Evolutionary conservation across 1,140 invertebrate species (phyloP).

Genomic region (Eubasilissa regina): DNA sequence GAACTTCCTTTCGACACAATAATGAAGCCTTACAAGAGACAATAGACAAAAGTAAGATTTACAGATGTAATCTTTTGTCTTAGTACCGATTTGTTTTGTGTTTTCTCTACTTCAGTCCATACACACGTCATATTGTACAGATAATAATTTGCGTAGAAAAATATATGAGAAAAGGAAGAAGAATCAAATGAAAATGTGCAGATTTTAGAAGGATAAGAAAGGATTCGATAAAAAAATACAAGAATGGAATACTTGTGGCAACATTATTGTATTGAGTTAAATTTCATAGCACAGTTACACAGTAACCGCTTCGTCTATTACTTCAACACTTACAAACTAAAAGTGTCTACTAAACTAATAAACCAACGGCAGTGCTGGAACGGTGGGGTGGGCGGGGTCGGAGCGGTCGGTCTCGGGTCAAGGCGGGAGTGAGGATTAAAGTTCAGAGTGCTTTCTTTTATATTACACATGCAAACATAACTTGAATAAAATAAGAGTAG

Average conservation of each 20-base stretch:
- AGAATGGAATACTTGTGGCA: constrained; percentile 72
- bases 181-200: constrained; percentile 23
- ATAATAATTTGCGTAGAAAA: background rate
- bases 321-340: constrained; percentile 76
- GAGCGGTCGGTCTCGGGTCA: constrained; percentile 24
- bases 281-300: constrained; percentile 77
- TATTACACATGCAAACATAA: constrained; percentile 53
- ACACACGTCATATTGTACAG: background rate
- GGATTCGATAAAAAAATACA: constrained; percentile 51
- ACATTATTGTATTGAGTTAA: constrained; percentile 78
- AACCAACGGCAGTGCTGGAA: constrained; percentile 46
- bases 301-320: constrained; percentile 74
- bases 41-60: no score
- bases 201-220: constrained; percentile 15
- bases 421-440: constrained; percentile 45
- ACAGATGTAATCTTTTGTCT: no score
- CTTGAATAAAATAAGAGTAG: constrained; percentile 54
- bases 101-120: no score
- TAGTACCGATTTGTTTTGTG: no score
- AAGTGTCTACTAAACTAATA: constrained; percentile 42
- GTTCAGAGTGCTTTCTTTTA: constrained; percentile 36
- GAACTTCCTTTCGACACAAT: no score
- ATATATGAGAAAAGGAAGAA: background rate
- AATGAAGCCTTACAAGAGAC: no score
- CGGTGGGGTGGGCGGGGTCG: background rate